Base-by-base conservation (phyloP, 1,140 invertebrate genomes). In the Euglossa dilemma region DNA sequence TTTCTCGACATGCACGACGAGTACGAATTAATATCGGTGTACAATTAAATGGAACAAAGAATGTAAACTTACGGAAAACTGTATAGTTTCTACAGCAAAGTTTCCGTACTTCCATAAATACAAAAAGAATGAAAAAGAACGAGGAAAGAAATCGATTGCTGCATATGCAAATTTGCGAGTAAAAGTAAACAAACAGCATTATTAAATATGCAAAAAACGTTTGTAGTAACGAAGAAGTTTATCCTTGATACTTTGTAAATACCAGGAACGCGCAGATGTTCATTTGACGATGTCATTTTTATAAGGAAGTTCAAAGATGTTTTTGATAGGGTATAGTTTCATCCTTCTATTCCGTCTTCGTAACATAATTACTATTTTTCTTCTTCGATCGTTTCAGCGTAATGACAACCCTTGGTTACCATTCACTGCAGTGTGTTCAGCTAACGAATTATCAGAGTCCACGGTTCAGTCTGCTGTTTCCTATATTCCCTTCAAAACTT, bases 401-500 rank as follows among this genome's bases (percentile, higher is more conserved):
- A 23, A 70, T 52, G 2, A 70, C 8, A 25, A 36, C 8, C n/a
- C 9, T 14, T 20, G 14, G 36, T 43, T 67, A n/a, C 23, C 23
- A 45, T 16, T 45, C 43, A 16, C 23, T 45, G 6, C 12, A 23
- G 3, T 20, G 5, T 3, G 11, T 25, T 74, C 54, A 45, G 59
- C 59, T 8, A 73, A 9, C 0, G 23, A 56, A 43, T 72, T 20
- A 16, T 69, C 25, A 8, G 5, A 71, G 1, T 47, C 7, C 8
- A 43, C 12, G 0, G 50, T 18, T 50, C 11, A 16, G 6, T 20
- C 50, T 12, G 5, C 3, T 43, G 11, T 28, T 76, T 64, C 59
- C 74, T 52, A 18, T n/a, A n/a, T n/a, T 47, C 4, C 7, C 25
- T 64, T 63, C 2, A 8, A 25, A 64, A 76, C 74, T 76, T 76